These are phyloP conservation scores for Acanthochromis polyacanthus DNA, from an alignment of 2,113 vertebrate genomes.

Conservation along the genomic window DNA sequence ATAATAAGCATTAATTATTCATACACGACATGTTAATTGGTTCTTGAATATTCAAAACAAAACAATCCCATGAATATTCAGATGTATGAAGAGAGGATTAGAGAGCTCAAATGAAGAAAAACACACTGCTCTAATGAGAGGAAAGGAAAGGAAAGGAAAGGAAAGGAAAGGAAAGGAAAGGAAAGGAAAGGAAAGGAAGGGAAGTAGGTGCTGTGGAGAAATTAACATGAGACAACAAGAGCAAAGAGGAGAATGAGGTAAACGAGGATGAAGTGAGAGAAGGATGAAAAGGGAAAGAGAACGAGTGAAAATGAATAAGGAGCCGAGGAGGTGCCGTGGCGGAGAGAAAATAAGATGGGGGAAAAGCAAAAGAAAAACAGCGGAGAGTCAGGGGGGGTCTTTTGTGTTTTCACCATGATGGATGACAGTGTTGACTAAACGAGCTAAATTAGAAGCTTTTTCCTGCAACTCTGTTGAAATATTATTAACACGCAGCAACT, in stretches of 20 bases:
- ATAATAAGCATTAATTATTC: constrained; percentile 80
- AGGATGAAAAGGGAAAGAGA: neutral
- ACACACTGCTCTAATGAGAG: constrained; percentile 63
- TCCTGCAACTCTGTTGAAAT: constrained; percentile 80
- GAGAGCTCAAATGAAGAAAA: constrained; percentile 66
- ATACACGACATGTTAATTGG: constrained; percentile 75
- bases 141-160: constrained; percentile 16
- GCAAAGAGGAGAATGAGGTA: neutral
- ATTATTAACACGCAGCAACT: constrained; percentile 81
- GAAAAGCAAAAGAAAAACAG: constrained; percentile 45
- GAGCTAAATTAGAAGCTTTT: constrained; percentile 79
- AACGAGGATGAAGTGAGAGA: neutral
- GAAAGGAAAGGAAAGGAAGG: neutral
- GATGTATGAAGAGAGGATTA: constrained; percentile 68
- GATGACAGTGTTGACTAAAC: constrained; percentile 79
- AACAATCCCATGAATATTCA: constrained; percentile 78
- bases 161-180: constrained; percentile 19
- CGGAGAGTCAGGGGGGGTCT: constrained; percentile 68
- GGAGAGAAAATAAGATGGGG: constrained; percentile 50
- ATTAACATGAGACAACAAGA: neutral
- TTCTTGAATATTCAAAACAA: constrained; percentile 80
- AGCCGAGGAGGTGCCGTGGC: constrained; percentile 19
- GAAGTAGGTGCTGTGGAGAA: neutral
- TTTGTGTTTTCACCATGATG: constrained; percentile 79
- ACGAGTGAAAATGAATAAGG: constrained; percentile 16